phyloP scores from a whole-genome alignment of 2,797 vertebrate genomes.

The Aeoliscus strigatus region DNA sequence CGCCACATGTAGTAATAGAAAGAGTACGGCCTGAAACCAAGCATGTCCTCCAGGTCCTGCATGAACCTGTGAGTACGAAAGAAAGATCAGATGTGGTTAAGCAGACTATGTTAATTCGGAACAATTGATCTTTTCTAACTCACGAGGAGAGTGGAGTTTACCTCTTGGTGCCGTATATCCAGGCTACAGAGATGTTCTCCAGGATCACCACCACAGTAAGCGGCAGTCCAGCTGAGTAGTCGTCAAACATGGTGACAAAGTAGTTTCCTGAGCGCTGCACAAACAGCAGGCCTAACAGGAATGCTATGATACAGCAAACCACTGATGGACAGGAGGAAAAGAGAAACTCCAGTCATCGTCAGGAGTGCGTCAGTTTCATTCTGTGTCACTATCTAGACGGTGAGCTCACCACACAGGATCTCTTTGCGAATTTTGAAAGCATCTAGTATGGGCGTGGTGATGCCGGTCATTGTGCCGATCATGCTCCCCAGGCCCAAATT shows the following conservation, averaged over 20 bases:
- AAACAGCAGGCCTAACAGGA: conserved; percentile 89
- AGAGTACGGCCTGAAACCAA: conserved; percentile 87
- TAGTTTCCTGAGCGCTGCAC: conserved; percentile 98
- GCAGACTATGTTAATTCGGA: too few species aligned
- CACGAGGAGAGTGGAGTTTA: conserved; percentile 46
- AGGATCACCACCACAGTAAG: conserved; percentile 94
- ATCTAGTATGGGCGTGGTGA: conserved; percentile 88
- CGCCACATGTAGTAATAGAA: conserved; percentile 98
- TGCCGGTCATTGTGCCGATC: conserved; percentile 91
- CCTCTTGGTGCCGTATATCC: conserved; percentile 97
- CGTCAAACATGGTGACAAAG: conserved; percentile 97
- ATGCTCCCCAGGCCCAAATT: conserved; percentile 93
- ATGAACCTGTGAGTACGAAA: conserved; percentile 76
- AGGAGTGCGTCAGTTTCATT: neutral
- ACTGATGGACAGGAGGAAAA: conserved; percentile 68
- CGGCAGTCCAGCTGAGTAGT: conserved; percentile 93
- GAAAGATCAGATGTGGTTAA: neutral
- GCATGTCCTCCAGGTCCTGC: conserved; percentile 96
- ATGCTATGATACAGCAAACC: conserved; percentile 89
- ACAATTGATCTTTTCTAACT: too few species aligned
- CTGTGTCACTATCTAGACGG: neutral
- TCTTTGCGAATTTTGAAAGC: conserved; percentile 86
- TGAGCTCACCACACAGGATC: conserved; percentile 82
- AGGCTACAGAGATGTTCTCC: conserved; percentile 94
- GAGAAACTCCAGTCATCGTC: conserved; percentile 13